Conservation (phyloP, 2,888 invertebrate species). For the Acleris sparsana region DNA sequence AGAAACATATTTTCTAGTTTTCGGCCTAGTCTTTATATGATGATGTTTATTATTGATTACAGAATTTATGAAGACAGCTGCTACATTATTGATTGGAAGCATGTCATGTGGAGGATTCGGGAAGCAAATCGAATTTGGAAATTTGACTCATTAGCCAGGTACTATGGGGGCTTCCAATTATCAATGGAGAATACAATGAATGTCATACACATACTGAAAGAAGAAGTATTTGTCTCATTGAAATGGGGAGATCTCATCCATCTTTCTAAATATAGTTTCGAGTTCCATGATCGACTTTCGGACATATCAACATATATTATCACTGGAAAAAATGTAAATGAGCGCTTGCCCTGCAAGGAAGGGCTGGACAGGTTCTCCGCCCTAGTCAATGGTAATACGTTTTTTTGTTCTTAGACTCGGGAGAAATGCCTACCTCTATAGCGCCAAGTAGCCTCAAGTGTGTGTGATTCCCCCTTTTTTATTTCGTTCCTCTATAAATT, state of each 20-base stretch:
- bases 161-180: constrained; percentile 40
- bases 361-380: constrained; percentile 11
- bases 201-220: constrained; percentile 42
- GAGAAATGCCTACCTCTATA: too few species aligned
- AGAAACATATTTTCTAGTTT: too few species aligned
- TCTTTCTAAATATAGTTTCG: constrained; percentile 20
- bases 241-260: constrained; percentile 46
- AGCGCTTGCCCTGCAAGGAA: background rate
- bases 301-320: constrained; percentile 13
- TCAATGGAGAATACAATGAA: constrained; percentile 30
- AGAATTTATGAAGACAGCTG: constrained; percentile 49
- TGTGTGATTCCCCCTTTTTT: too few species aligned
- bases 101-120: constrained; percentile 38
- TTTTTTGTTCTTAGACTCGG: too few species aligned
- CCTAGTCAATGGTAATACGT: constrained; percentile 48
- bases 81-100: constrained; percentile 43
- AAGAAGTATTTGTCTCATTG: constrained; percentile 47
- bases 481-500: too few species aligned
- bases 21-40: too few species aligned
- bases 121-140: constrained; percentile 41
- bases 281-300: background rate
- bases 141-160: constrained; percentile 41
- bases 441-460: too few species aligned
- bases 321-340: background rate
- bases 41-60: constrained; percentile 30